Conservation (phyloP, 2,113 vertebrate genomes). For the Melanocharis versteri region DNA sequence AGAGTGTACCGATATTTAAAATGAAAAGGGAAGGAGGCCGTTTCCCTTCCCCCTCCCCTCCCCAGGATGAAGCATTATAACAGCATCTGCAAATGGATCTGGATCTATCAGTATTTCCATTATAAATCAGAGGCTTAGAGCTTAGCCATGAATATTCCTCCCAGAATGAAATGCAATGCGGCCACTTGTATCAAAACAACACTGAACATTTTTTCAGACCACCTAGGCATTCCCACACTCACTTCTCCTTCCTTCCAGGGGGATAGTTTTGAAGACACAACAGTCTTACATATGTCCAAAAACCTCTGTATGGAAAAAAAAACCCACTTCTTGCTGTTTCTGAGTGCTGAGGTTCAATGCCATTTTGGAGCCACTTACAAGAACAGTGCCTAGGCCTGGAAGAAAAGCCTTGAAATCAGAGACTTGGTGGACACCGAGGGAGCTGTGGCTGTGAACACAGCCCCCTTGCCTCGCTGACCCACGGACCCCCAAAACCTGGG, state of each 20-base stretch:
- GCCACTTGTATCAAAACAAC: background rate
- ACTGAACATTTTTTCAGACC: background rate
- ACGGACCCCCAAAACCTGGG: background rate
- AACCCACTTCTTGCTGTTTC: background rate
- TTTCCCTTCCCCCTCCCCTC: constrained; percentile 23
- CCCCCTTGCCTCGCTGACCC: fast-evolving
- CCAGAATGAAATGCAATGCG: constrained; percentile 25
- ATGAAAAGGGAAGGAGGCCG: constrained; percentile 46
- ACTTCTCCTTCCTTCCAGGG: background rate
- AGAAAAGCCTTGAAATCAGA: background rate
- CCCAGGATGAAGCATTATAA: constrained; percentile 62
- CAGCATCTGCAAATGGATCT: constrained; percentile 64
- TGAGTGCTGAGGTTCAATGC: background rate
- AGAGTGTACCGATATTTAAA: constrained; percentile 70
- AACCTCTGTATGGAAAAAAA: background rate
- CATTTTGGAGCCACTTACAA: background rate
- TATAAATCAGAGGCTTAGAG: constrained; percentile 58
- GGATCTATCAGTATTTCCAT: constrained; percentile 65
- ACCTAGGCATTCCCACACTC: constrained; percentile 13
- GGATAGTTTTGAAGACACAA: background rate
- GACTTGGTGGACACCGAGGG: fast-evolving
- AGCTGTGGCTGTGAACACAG: background rate
- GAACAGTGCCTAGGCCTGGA: background rate
- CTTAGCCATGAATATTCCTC: constrained; percentile 58
- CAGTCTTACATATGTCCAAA: background rate